Conservation (phyloP, 2,113 vertebrate genomes). For the Pseudorhombus dupliciocellatus region DNA sequence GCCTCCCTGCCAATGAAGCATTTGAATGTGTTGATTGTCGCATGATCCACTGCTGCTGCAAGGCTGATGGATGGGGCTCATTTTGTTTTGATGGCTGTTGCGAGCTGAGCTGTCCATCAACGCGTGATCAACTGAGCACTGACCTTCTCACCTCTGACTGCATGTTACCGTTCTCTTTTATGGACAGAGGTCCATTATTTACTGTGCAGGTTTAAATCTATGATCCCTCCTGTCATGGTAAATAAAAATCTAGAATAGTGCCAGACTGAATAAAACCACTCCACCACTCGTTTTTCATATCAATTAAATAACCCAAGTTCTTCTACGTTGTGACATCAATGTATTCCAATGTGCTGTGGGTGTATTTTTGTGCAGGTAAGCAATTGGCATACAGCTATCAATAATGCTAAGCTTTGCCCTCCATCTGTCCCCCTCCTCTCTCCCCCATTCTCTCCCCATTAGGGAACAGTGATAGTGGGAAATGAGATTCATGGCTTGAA, state of each 20-base stretch:
- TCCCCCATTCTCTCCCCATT: constrained; percentile 20
- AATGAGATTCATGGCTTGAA: constrained; percentile 94
- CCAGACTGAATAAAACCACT: no score
- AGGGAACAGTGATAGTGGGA: constrained; percentile 93
- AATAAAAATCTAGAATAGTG: neutral
- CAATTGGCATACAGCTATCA: constrained; percentile 20
- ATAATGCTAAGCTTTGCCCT: constrained; percentile 33
- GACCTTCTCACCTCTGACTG: constrained; percentile 22
- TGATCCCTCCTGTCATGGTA: neutral
- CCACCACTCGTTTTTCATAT: constrained; percentile 5
- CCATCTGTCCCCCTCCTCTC: constrained; percentile 11
- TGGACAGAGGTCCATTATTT: constrained; percentile 35
- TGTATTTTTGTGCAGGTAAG: constrained; percentile 4
- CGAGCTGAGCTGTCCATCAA: constrained; percentile 28
- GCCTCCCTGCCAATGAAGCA: constrained; percentile 27
- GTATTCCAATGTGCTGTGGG: neutral
- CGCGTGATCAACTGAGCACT: constrained; percentile 16
- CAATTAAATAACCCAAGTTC: neutral
- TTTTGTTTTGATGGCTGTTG: constrained; percentile 16
- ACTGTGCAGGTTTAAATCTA: neutral
- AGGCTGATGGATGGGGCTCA: constrained; percentile 28
- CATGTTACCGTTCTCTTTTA: constrained; percentile 38
- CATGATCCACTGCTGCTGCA: constrained; percentile 29
- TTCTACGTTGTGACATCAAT: neutral
- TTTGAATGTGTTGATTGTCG: constrained; percentile 22